phyloP scores from a whole-genome alignment of 2,113 vertebrate species.

The Bubo scandiacus region DNA sequence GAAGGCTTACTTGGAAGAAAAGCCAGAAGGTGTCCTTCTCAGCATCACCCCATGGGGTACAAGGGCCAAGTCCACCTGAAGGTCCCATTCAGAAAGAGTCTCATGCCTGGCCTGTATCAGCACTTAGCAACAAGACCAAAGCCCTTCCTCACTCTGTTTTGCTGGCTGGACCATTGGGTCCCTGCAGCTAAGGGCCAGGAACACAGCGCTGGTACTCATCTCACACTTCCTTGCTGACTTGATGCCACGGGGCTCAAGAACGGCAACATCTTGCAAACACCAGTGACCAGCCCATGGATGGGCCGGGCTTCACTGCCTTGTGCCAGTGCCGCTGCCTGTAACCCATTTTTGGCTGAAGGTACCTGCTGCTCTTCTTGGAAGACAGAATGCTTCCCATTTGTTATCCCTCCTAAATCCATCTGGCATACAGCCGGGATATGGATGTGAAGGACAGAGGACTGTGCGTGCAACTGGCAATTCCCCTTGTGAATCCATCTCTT shows the following conservation, averaged over 20 bases:
- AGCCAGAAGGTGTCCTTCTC: neutral
- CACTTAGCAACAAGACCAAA: neutral
- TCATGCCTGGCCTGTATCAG: neutral
- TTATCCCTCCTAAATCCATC: neutral
- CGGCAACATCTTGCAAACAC: neutral
- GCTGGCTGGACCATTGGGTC: neutral
- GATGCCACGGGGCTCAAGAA: rapidly evolving
- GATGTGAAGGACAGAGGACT: neutral
- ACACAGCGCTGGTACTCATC: neutral
- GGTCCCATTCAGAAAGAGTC: neutral
- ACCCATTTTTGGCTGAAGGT: neutral
- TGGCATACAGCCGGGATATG: rapidly evolving
- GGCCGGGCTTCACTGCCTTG: neutral
- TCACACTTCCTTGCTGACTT: neutral
- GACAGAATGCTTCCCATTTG: neutral
- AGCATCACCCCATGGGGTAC: neutral
- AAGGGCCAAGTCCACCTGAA: neutral
- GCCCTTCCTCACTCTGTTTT: neutral
- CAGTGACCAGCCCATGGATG: neutral
- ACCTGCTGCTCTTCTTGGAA: neutral
- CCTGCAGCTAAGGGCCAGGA: neutral
- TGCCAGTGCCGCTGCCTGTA: neutral
- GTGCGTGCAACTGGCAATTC: neutral
- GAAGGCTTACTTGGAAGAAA: neutral
- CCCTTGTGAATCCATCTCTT: neutral